Base-by-base conservation (phyloP, 2,888 invertebrate species). In the Sphinx pinastri region DNA sequence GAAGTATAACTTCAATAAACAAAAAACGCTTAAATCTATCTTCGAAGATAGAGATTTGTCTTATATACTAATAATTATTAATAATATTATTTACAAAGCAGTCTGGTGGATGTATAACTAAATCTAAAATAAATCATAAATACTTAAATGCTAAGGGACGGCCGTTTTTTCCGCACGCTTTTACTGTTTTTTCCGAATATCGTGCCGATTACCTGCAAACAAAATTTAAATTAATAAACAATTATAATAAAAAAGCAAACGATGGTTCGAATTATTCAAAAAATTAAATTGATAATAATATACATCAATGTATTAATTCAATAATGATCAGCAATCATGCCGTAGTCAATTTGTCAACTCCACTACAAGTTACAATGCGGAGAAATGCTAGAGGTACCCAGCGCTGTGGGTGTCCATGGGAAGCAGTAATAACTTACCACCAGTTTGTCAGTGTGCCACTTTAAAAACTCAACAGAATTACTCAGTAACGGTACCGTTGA, bases 131-230 rank as follows among this genome's bases (percentile, higher is more conserved):
- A 74, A 77, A 77, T 79, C 77, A 76, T 73, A 74, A 76, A 76
- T 73, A 71, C 71, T 95, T 95, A 97, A 94, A 97, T 97, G 88
- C 96, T 97, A 77, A 97, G 94, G 57, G 97, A 97, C 45, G 97
- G 97, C 80, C 97, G 94, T 92, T 97, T 97, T 93, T 97, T 97
- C 77, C 97, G 92, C 79, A 97, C 96, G 75, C 95, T 96, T 85
- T 96, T 96, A 80, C 95, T 96, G 88, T 96, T 97, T 90, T 96
- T 97, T 59, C 97, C 97, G 83, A 97, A 97, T 88, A 97, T 97
- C 88, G 96, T 97, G 69, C 97, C 97, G 82, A 97, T 95, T 77
- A 95, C 95, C 95, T 95, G 91, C 68, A 81, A 83, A 75, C 59
- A 81, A 76, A 78, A 47, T 8, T 58, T 5, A 0, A 25, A 55